Base-by-base conservation (phyloP, 2,113 vertebrate species). In the Strigops habroptila region DNA sequence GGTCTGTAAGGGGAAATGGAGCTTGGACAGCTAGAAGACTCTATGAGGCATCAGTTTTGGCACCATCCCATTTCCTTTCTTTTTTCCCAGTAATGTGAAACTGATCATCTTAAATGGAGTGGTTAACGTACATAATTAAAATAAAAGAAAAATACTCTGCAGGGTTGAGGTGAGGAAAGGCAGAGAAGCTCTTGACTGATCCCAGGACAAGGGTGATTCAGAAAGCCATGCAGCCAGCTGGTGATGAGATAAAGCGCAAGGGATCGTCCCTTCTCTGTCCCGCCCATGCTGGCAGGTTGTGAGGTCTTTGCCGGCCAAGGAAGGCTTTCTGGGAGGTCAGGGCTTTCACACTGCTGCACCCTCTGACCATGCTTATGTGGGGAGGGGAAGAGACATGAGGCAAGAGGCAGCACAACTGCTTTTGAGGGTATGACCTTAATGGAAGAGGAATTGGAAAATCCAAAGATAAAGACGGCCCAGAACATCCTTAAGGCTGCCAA, bases 381-480 rank as follows among this genome's bases (percentile, higher is more conserved):
- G 52, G 41, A 88, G 65, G 51, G 18, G 59, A 48, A 67, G 68
- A 91, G 43, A 80, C 35, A 28, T 64, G 33, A 16, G 24, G n/a
- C 7, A 23, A 78, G 69, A 82, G 35, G 62, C 52, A 71, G 70
- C 77, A 73, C 79, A 52, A 80, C 71, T 4, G 5, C 67, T 63
- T 88, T 57, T 73, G 53, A 70, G 35, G 28, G 30, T 53, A 83
- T 80, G 82, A 67, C 90, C 63, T 91, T 82, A 93, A 85, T 78
- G 73, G 71, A 91, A 76, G 51, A 86, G 44, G 31, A 77, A 37
- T 65, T 91, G 83, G 79, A 90, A 94, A 93, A 91, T 77, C 91
- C 90, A 87, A 86, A 83, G 95, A 80, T 96, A 89, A 96, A 91
- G 90, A 87, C 3, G 15, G 37, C 68, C 78, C 77, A 59, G 68